These are phyloP conservation scores for Tetheella fluctuosa DNA, from an alignment of 2,888 invertebrate species.

Conservation along the genomic window DNA sequence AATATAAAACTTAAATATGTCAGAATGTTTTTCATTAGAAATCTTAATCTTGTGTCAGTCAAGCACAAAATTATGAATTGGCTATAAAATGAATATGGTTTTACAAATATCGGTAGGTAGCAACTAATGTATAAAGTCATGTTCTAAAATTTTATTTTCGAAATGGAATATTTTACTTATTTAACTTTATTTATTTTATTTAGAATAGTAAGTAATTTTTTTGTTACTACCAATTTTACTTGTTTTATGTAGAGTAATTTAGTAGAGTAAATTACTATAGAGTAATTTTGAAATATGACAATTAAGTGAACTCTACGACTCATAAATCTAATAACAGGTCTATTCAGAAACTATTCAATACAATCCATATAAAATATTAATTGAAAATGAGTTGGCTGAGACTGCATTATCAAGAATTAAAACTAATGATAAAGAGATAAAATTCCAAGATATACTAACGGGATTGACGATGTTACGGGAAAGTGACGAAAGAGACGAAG, in stretches of 20 bases:
- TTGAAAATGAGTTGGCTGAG: not conserved
- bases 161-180: not conserved
- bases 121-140: not conserved
- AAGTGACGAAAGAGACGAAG: no score
- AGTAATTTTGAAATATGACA: no score
- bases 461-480: no score
- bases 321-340: not conserved
- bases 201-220: not conserved
- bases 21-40: not conserved
- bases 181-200: not conserved
- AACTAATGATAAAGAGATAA: not conserved
- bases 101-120: no score
- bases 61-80: slow-evolving; percentile 12
- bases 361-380: not conserved
- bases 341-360: not conserved
- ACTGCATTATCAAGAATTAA: not conserved
- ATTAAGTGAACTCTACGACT: no score
- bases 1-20: not conserved
- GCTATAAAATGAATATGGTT: not conserved
- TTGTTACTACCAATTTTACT: not conserved
- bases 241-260: not conserved
- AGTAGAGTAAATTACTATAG: no score
- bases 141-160: not conserved
- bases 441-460: no score
- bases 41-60: not conserved